phyloP scores from a whole-genome alignment of 2,797 vertebrate species.

The Gobionotothen gibberifrons region DNA sequence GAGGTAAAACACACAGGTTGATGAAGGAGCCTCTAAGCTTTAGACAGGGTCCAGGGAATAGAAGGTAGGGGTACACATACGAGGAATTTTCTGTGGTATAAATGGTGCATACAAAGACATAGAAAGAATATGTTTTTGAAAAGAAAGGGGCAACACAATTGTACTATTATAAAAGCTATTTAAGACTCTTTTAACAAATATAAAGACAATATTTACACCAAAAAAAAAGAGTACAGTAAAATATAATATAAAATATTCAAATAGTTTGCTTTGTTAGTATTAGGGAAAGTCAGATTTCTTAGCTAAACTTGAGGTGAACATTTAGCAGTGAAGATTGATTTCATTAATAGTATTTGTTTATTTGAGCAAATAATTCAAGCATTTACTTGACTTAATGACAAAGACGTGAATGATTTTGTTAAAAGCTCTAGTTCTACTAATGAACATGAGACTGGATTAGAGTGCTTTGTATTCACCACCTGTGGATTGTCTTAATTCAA shows the following conservation, averaged over 20 bases:
- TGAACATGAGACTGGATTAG: conserved; percentile 2
- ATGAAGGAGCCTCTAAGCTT: conserved; percentile 35
- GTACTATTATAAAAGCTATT: no score
- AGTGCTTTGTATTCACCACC: background rate
- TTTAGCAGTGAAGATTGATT: conserved; percentile 6
- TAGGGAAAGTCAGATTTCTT: conserved; percentile 12
- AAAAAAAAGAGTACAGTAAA: no score
- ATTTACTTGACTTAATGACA: conserved; percentile 23
- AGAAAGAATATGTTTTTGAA: no score
- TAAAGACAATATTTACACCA: no score
- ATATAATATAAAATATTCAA: no score
- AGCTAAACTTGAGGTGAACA: conserved; percentile 8
- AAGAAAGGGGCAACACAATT: no score
- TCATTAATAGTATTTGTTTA: conserved; percentile 34
- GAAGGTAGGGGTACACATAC: no score
- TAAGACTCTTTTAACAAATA: no score
- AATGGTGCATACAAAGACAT: no score
- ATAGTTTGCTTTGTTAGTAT: conserved; percentile 17
- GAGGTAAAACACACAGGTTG: conserved; percentile 31
- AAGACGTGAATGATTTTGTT: background rate
- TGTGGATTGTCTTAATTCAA: background rate
- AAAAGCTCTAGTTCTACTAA: conserved; percentile 9
- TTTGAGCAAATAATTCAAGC: conserved; percentile 2
- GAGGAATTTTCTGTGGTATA: no score
- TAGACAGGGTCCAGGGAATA: conserved; percentile 10